Percentiles rank a stretch among this genome's conserved stretches.
These are phyloP conservation scores for Oreochromis spilurus DNA, from an alignment of 2,113 vertebrate genomes.

Conservation along the genomic window DNA sequence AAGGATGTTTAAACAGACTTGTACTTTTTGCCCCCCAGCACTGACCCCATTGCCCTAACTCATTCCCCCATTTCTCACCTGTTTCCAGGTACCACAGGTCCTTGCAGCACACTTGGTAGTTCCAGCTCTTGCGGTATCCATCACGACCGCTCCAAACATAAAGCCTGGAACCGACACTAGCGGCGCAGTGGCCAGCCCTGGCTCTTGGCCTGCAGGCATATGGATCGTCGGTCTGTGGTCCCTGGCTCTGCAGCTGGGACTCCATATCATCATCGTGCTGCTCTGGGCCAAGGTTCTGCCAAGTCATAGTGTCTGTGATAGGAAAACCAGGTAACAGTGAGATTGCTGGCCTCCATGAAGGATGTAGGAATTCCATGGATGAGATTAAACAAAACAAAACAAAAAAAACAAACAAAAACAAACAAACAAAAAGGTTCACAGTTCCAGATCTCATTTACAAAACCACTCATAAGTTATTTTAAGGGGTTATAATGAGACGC, in stretches of 20 bases:
- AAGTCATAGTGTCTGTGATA: slow-evolving; percentile 81
- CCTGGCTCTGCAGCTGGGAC: slow-evolving; percentile 70
- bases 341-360: not conserved
- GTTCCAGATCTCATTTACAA: not conserved
- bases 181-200: slow-evolving; percentile 89
- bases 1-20: not conserved
- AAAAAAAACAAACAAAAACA: not conserved
- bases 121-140: slow-evolving; percentile 89
- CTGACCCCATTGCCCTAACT: not conserved
- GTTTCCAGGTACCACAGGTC: slow-evolving; percentile 98
- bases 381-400: not conserved
- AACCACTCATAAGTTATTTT: not conserved
- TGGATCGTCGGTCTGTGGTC: slow-evolving; percentile 80
- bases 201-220: slow-evolving; percentile 79
- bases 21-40: not conserved
- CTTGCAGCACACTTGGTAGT: slow-evolving; percentile 97
- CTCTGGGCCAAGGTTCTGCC: slow-evolving; percentile 81
- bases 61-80: slow-evolving; percentile 70
- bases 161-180: slow-evolving; percentile 85
- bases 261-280: slow-evolving; percentile 74
- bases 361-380: not conserved
- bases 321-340: not conserved
- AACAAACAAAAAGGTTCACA: not conserved
- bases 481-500: not conserved
- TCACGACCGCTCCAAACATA: slow-evolving; percentile 97